Evolutionary conservation across 2,888 invertebrate genomes (phyloP).

Genomic region (Anaspis maculata): DNA sequence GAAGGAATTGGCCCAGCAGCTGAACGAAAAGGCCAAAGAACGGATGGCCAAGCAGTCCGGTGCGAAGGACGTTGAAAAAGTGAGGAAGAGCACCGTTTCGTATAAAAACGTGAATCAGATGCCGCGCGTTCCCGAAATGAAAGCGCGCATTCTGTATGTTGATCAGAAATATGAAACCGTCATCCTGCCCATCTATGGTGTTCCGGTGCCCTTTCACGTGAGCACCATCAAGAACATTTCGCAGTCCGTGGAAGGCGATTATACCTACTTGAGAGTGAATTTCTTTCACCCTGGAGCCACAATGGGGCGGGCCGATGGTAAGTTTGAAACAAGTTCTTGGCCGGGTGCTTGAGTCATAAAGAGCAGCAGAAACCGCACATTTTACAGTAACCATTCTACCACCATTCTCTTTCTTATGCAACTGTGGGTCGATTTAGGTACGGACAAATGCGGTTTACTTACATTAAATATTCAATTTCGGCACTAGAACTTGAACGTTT

Average conservation of each 20-base stretch:
- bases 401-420: too few species aligned
- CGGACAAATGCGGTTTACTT: too few species aligned
- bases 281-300: conserved; percentile 98
- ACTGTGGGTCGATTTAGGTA: too few species aligned
- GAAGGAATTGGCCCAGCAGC: conserved; percentile 78
- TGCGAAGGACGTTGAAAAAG: conserved; percentile 79
- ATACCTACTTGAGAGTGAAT: conserved; percentile 95
- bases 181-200: conserved; percentile 93
- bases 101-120: conserved; percentile 89
- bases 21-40: conserved; percentile 90
- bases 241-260: conserved; percentile 97
- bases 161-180: conserved; percentile 97
- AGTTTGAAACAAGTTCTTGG: too few species aligned
- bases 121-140: conserved; percentile 89
- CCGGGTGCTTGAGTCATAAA: too few species aligned
- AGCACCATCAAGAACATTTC: conserved; percentile 99
- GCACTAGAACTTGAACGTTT: too few species aligned
- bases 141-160: conserved; percentile 89
- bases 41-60: conserved; percentile 81
- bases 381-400: too few species aligned
- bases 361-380: too few species aligned
- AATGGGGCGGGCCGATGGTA: conserved; percentile 82
- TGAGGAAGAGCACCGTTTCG: conserved; percentile 89
- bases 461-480: too few species aligned
- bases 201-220: conserved; percentile 96